phyloP scores from a whole-genome alignment of 2,888 invertebrate species.

The Athalia cordata region DNA sequence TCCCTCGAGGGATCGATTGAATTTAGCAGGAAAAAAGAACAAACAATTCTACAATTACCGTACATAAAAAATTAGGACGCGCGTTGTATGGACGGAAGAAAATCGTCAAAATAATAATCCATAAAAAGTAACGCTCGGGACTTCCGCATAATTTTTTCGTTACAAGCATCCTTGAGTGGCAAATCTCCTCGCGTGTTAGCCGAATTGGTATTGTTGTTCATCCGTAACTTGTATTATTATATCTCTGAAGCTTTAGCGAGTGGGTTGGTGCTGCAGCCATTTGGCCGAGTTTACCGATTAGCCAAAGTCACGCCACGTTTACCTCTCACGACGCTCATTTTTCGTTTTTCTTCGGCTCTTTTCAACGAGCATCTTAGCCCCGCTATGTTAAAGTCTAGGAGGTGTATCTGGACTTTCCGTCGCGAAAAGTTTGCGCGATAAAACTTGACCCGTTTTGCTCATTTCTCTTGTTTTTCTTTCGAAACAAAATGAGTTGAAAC shows the following conservation, averaged over 20 bases:
- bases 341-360: not conserved
- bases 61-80: not conserved
- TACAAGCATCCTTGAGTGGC: not conserved
- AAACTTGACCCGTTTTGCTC: conserved; percentile 28
- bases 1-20: too few relatives aligned
- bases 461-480: conserved; percentile 2
- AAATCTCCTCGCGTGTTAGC: not conserved
- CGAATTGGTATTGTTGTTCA: conserved; percentile 11
- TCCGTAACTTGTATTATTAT: not conserved
- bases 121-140: too few relatives aligned
- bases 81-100: too few relatives aligned
- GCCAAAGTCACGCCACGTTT: conserved; percentile 1
- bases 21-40: too few relatives aligned
- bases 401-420: too few relatives aligned
- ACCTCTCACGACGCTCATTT: not conserved
- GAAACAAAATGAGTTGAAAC: conserved; percentile 20
- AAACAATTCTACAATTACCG: conserved; percentile 27
- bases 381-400: too few relatives aligned
- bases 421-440: conserved; percentile 20
- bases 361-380: too few relatives aligned
- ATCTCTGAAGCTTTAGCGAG: not conserved
- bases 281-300: conserved; percentile 26
- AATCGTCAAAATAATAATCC: too few relatives aligned
- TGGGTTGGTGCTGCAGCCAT: not conserved
- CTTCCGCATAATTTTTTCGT: too few relatives aligned